Percentiles rank a stretch among this genome's conserved stretches.
Evolutionary conservation across 2,888 invertebrate genomes (phyloP).

Genomic region (Enoplolaimus lenunculus): DNA sequence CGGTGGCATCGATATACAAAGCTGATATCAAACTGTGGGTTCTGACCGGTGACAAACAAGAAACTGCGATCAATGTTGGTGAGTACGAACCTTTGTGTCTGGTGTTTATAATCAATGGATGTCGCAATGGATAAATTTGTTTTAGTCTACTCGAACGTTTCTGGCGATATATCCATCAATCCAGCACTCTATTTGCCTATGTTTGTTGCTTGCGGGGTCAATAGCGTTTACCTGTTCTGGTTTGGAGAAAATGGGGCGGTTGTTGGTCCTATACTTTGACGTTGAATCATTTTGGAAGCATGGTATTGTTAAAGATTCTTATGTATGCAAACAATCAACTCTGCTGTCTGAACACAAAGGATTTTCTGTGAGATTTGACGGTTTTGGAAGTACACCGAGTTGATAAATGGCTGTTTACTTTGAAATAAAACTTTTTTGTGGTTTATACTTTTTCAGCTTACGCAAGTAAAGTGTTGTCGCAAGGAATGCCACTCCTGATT

Average conservation of each 20-base stretch:
- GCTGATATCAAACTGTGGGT: slow-evolving; percentile 95
- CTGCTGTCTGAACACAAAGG: too few relatives aligned
- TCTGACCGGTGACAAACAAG: slow-evolving; percentile 95
- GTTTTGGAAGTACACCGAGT: too few relatives aligned
- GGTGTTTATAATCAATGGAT: neutral
- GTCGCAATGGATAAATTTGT: neutral
- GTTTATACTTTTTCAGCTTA: slow-evolving; percentile 50
- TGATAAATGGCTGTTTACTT: slow-evolving; percentile 20
- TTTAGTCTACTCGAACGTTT: neutral
- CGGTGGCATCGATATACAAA: slow-evolving; percentile 73
- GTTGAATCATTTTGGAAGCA: too few relatives aligned
- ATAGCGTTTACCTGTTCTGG: too few relatives aligned
- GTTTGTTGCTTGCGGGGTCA: too few relatives aligned
- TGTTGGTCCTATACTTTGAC: too few relatives aligned
- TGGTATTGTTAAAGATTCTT: too few relatives aligned
- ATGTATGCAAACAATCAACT: too few relatives aligned
- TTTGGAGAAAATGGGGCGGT: too few relatives aligned
- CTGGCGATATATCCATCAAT: neutral
- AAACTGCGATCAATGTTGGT: slow-evolving; percentile 96
- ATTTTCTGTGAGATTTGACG: too few relatives aligned
- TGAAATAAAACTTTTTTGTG: neutral
- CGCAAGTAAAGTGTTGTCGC: slow-evolving; percentile 69
- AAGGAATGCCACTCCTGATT: slow-evolving; percentile 68
- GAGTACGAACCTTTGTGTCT: slow-evolving; percentile 19
- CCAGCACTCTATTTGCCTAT: neutral